phyloP scores from a whole-genome alignment of 2,888 invertebrate genomes.

The Ernsta delagoae region DNA sequence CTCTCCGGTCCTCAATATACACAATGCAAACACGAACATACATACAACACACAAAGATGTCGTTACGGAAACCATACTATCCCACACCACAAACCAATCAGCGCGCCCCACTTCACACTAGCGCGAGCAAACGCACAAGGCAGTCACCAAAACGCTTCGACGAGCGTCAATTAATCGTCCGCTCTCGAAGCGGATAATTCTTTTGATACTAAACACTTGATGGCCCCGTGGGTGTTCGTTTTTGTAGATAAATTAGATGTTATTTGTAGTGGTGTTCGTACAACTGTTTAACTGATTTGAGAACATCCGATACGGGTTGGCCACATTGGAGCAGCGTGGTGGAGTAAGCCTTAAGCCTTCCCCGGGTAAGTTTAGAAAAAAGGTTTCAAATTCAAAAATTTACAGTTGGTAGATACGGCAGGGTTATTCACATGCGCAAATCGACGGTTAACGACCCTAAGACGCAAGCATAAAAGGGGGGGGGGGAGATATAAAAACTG shows the following conservation, averaged over 20 bases:
- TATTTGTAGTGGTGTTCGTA: too few species aligned
- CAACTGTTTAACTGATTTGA: too few species aligned
- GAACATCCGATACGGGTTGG: too few species aligned
- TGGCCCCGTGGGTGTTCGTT: neutral
- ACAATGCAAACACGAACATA: neutral
- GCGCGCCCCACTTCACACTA: slow-evolving; percentile 35
- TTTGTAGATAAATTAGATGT: too few species aligned
- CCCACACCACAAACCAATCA: slow-evolving; percentile 39
- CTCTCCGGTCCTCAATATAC: neutral
- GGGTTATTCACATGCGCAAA: too few species aligned
- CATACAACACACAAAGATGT: neutral
- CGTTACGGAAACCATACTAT: neutral
- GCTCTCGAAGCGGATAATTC: slow-evolving; percentile 3
- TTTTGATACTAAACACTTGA: neutral
- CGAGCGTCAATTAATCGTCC: slow-evolving; percentile 1
- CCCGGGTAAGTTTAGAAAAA: too few species aligned
- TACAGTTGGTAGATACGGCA: too few species aligned
- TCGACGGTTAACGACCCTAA: neutral
- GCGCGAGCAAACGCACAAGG: slow-evolving; percentile 22
- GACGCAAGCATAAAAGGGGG: slow-evolving; percentile 8
- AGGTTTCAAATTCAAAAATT: too few species aligned
- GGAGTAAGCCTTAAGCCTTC: too few species aligned
- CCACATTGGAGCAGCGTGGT: too few species aligned
- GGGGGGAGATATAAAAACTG: neutral
- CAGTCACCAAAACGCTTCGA: slow-evolving; percentile 17